These are phyloP conservation scores for Scelioninae gen. 2 DNA, from an alignment of 2,888 invertebrate species.

Conservation along the genomic window DNA sequence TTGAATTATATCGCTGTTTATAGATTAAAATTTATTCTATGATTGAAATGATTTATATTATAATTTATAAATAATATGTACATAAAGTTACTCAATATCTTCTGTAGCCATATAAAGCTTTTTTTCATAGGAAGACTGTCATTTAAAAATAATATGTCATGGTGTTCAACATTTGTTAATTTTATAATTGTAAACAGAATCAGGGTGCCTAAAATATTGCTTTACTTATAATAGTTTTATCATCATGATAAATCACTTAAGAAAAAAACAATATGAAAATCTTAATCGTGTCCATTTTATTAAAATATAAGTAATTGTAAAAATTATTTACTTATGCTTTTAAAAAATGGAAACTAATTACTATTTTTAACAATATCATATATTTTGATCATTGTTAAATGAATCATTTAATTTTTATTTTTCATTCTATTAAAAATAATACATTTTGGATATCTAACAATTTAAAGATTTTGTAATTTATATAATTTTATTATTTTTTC, in stretches of 20 bases:
- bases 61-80: slow-evolving; percentile 34
- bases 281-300: too few relatives aligned
- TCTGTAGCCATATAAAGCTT: slow-evolving; percentile 35
- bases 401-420: too few relatives aligned
- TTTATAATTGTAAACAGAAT: slow-evolving; percentile 13
- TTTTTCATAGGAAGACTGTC: slow-evolving; percentile 36
- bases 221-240: not conserved
- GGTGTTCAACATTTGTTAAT: slow-evolving; percentile 17
- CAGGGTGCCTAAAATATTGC: slow-evolving; percentile 12
- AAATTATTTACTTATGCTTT: too few relatives aligned
- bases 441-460: too few relatives aligned
- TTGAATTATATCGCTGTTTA: not conserved
- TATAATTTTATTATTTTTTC: too few relatives aligned
- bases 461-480: too few relatives aligned
- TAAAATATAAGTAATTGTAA: too few relatives aligned
- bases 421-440: too few relatives aligned
- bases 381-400: too few relatives aligned
- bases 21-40: slow-evolving; percentile 2
- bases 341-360: too few relatives aligned
- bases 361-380: too few relatives aligned
- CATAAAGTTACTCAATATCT: slow-evolving; percentile 37
- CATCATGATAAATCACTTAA: not conserved
- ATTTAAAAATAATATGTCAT: slow-evolving; percentile 23
- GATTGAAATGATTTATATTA: slow-evolving; percentile 1
- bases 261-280: not conserved